Evolutionary conservation across 1,140 invertebrate genomes (phyloP).

Genomic region (Papilio xuthus): DNA sequence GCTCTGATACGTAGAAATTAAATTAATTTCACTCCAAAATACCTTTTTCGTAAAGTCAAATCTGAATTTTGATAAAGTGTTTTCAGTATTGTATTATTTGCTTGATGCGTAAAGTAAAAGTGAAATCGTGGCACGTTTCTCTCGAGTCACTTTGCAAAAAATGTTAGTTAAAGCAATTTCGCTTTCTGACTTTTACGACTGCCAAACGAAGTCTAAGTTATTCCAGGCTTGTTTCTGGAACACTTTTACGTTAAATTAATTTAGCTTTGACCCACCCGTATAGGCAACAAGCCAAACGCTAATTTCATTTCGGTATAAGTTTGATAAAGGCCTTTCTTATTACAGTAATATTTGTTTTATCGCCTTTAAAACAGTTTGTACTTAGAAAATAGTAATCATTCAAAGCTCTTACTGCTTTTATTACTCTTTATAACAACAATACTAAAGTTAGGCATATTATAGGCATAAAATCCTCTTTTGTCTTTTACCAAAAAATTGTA

Average conservation of each 20-base stretch:
- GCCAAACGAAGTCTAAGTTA: slow-evolving; percentile 31
- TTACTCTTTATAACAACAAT: background rate
- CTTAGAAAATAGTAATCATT: background rate
- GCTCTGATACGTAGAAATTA: too few relatives aligned
- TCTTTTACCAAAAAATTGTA: background rate
- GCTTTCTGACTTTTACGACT: slow-evolving; percentile 29
- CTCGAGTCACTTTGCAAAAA: slow-evolving; percentile 18
- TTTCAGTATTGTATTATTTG: background rate
- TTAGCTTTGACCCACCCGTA: slow-evolving; percentile 27
- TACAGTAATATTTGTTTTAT: slow-evolving; percentile 5
- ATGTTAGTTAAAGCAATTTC: slow-evolving; percentile 34
- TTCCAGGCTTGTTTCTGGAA: slow-evolving; percentile 28
- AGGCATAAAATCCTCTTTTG: too few relatives aligned
- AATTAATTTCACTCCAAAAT: background rate
- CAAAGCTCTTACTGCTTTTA: background rate
- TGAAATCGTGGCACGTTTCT: slow-evolving; percentile 21
- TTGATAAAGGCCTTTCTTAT: slow-evolving; percentile 22
- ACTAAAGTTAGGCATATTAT: too few relatives aligned
- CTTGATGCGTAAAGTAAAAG: slow-evolving; percentile 9
- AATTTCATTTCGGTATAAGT: slow-evolving; percentile 31
- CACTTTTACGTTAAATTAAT: slow-evolving; percentile 35
- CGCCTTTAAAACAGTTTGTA: background rate
- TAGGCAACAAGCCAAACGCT: slow-evolving; percentile 29
- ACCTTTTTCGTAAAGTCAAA: background rate
- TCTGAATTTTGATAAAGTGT: background rate